Evolutionary conservation across 2,888 invertebrate genomes (phyloP), one percentile per base, ranked within the genome.

Genomic region (Thalpophila matura): DNA sequence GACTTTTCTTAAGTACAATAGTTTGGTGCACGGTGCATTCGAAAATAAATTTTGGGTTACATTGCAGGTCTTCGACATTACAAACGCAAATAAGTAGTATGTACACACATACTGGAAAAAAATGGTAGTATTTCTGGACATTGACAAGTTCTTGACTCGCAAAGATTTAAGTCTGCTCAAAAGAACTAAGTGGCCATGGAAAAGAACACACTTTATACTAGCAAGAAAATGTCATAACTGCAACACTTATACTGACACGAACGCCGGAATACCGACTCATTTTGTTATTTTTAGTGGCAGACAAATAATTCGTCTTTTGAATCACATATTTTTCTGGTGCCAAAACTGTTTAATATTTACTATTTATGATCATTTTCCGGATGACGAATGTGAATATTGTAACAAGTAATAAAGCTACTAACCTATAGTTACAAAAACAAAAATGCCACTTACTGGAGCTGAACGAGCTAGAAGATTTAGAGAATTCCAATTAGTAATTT

Each of bases 81-180:
- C n/a, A n/a, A n/a, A n/a, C n/a, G n/a, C n/a, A n/a, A n/a, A n/a
- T n/a, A n/a, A n/a, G n/a, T n/a, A n/a, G n/a, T n/a, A n/a, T n/a
- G n/a, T n/a, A n/a, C n/a, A n/a, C n/a, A n/a, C n/a, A n/a, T n/a
- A n/a, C 24, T 24, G 4, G 16, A 3, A 37, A 37, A 14, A 16
- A 2, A 37, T 37, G 37, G 37, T 37, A 14, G 37, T 37, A 3
- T 37, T 37, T 37, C 16, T 37, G 6, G 16, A 61, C 49, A 49
- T 54, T 35, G 60, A 45, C 37, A 58, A 31, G 27, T 45, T 60
- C 47, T 42, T 60, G 27, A 46, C 60, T 60, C 53, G 60, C 47
- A 40, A 61, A n/a, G 54, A 61, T 54, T 60, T 60, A 54, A 60
- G 18, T 12, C 47, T 42, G n/a, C 60, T 60, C 18, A 60, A 60